These are phyloP conservation scores for Heterotis niloticus DNA, from an alignment of 2,113 vertebrate genomes.

Conservation along the genomic window DNA sequence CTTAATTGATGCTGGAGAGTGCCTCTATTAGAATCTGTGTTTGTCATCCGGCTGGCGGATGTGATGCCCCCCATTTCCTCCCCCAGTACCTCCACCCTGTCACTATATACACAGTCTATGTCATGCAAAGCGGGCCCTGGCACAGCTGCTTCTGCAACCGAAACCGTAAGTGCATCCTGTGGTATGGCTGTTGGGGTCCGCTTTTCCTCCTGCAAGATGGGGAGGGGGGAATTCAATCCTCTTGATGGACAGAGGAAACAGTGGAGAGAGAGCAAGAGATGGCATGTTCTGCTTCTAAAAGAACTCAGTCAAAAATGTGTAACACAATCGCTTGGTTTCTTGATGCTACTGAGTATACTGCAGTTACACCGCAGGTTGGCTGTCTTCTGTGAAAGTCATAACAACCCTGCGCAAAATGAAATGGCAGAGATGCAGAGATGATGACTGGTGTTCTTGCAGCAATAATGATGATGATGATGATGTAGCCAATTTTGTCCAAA, in stretches of 20 bases:
- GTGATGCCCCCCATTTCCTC: too few species aligned
- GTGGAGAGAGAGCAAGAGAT: neutral
- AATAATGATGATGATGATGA: too few species aligned
- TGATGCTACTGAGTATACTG: neutral
- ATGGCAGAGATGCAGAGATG: neutral
- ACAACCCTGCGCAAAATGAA: neutral
- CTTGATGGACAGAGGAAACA: too few species aligned
- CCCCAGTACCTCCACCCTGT: neutral
- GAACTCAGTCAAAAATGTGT: neutral
- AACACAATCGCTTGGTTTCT: constrained; percentile 9
- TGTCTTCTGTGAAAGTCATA: neutral
- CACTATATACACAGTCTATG: neutral
- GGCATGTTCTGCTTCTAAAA: neutral
- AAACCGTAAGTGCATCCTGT: neutral
- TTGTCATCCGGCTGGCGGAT: neutral
- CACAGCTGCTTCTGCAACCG: neutral
- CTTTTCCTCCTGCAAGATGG: neutral
- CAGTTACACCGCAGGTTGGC: neutral
- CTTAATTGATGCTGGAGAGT: neutral
- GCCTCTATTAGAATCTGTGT: neutral
- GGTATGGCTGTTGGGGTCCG: neutral
- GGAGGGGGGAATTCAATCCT: neutral
- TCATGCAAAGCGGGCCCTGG: neutral
- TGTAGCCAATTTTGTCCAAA: too few species aligned
- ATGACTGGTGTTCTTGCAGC: too few species aligned